A percentile compares a stretch with the other conserved stretches of the same genome.
These are phyloP conservation scores for Acronicta leporina DNA, from an alignment of 2,888 invertebrate species.

Conservation along the genomic window DNA sequence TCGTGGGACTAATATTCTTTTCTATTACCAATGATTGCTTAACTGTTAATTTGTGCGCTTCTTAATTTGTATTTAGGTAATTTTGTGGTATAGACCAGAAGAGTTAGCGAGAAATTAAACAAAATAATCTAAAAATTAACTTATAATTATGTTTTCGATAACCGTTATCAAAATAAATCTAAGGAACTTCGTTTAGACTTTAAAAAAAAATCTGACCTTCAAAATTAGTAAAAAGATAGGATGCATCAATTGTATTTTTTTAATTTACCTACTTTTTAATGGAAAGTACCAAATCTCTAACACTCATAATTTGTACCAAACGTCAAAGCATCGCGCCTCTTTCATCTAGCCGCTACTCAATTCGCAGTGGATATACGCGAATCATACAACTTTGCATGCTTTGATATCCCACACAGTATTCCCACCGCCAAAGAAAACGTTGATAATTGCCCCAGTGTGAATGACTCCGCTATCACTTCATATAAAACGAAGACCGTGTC, in stretches of 20 bases:
- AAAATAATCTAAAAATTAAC: too few species aligned
- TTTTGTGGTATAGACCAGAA: background rate
- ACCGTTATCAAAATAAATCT: too few species aligned
- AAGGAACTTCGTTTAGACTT: too few species aligned
- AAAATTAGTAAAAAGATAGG: too few species aligned
- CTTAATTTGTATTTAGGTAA: background rate
- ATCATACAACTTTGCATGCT: slow-evolving; percentile 64
- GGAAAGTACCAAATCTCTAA: slow-evolving; percentile 7
- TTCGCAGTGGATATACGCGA: slow-evolving; percentile 61
- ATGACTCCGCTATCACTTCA: slow-evolving; percentile 40
- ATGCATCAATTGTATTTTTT: too few species aligned
- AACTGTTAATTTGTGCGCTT: too few species aligned
- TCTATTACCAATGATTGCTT: too few species aligned
- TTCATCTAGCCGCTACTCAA: slow-evolving; percentile 65
- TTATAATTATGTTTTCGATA: too few species aligned
- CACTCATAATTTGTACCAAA: slow-evolving; percentile 36
- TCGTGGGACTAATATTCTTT: too few species aligned
- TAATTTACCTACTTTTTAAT: too few species aligned
- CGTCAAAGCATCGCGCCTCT: slow-evolving; percentile 50
- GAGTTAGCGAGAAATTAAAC: background rate
- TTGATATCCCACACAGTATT: slow-evolving; percentile 47
- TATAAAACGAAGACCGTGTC: slow-evolving; percentile 3
- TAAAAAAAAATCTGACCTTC: too few species aligned
- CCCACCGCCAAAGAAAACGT: slow-evolving; percentile 48
- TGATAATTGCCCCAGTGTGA: slow-evolving; percentile 45